Base-by-base conservation (phyloP, 2,888 invertebrate species). In the Luffia ferchaultella region DNA sequence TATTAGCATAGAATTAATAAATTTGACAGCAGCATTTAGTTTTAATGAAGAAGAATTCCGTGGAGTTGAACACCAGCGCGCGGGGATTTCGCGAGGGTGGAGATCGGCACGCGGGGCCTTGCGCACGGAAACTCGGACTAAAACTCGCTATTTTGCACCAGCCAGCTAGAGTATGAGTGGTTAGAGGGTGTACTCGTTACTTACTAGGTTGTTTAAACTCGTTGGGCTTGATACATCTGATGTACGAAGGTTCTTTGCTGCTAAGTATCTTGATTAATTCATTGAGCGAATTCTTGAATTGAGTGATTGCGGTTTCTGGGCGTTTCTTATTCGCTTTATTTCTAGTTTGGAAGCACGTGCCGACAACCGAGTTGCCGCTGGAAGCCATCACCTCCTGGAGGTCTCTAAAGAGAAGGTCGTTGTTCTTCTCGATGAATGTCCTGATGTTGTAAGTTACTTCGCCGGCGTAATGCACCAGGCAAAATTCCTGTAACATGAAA, bases 191-290 rank as follows among this genome's bases (percentile, higher is more conserved):
- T 9, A 49, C 16, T n/a, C 9, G 20, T 16, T 42, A 68, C 74
- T 79, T 65, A 85, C 89, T 87, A 44, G 93, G 75, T 53, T 85
- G 84, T 73, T 96, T 95, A 62, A 87, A 85, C 64, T 96, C 94
- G 65, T 97, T 97, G 1, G 97, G 96, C 68, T 97, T 97, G 67
- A 97, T 96, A 72, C 96, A 97, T 51, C 97, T 87, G 59, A 97
- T 93, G 73, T 97, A 97, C 1, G 95, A 95, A 0, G 96, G 96
- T 67, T 96, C 95, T 77, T 97, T 97, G 63, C 91, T 91, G 89
- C 92, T 92, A n/a, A 97, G 85, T 62, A 95, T 96, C 50, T 90
- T 91, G 89, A 96, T 93, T 41, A 97, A 85, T 64, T 94, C 91
- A 64, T 92, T 92, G 50, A 97, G 79, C 19, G 95, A 95, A 62